These are phyloP conservation scores for Drosophila sucinea DNA, from an alignment of 1,140 invertebrate genomes.

Conservation along the genomic window DNA sequence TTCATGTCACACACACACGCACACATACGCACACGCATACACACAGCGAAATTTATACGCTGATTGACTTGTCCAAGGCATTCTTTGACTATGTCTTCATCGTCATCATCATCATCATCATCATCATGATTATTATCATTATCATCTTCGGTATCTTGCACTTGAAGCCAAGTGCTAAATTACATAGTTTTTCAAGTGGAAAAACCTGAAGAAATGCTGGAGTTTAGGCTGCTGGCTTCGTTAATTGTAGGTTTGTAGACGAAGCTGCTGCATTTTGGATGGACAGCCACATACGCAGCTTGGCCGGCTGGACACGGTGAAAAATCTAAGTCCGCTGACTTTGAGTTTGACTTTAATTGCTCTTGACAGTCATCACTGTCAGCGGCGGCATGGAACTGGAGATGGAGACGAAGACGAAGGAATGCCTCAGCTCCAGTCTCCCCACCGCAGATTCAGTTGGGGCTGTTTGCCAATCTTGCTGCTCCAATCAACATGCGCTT, in stretches of 20 bases:
- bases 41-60: conserved; percentile 60
- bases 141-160: conserved; percentile 48
- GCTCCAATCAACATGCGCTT: conserved; percentile 79
- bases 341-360: conserved; percentile 82
- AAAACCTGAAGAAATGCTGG: conserved; percentile 72
- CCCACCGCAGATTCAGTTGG: conserved; percentile 21
- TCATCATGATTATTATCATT: conserved; percentile 31
- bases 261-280: conserved; percentile 42
- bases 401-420: conserved; percentile 21
- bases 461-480: conserved; percentile 72
- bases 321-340: conserved; percentile 77
- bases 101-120: conserved; percentile 1
- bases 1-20: conserved; percentile 75
- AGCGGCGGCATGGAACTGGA: conserved; percentile 41
- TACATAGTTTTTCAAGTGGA: conserved; percentile 80
- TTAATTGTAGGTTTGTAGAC: conserved; percentile 67
- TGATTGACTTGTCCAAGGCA: conserved; percentile 68
- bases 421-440: conserved; percentile 8
- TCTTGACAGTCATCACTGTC: conserved; percentile 83
- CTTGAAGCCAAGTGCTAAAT: conserved; percentile 77
- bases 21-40: conserved; percentile 62
- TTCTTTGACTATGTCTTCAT: conserved; percentile 12
- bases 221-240: conserved; percentile 69
- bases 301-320: conserved; percentile 47
- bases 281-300: conserved; percentile 67